Evolutionary conservation across 2,888 invertebrate species (phyloP).

Genomic region (Trichopria drosophilae): DNA sequence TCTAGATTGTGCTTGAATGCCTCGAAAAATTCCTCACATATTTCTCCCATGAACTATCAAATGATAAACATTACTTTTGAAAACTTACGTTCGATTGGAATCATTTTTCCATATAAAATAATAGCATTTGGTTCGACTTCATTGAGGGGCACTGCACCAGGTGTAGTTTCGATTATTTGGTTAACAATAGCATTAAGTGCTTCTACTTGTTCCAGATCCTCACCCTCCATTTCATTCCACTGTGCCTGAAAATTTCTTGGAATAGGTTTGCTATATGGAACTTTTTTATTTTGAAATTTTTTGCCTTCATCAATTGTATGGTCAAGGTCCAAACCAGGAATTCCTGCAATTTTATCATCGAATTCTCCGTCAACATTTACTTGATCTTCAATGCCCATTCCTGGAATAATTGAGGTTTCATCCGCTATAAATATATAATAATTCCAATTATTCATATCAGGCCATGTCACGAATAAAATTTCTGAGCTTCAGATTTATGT

Average conservation of each 20-base stretch:
- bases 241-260: slow-evolving; percentile 96
- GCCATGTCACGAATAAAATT: too few relatives aligned
- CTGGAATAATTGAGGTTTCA: slow-evolving; percentile 84
- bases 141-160: slow-evolving; percentile 76
- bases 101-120: slow-evolving; percentile 80
- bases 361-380: slow-evolving; percentile 64
- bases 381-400: slow-evolving; percentile 98
- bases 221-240: slow-evolving; percentile 80
- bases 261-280: slow-evolving; percentile 94
- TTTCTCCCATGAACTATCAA: too few relatives aligned
- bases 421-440: slow-evolving; percentile 59
- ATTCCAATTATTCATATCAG: too few relatives aligned
- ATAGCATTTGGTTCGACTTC: slow-evolving; percentile 80
- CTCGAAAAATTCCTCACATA: too few relatives aligned
- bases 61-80: too few relatives aligned
- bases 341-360: slow-evolving; percentile 61
- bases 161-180: slow-evolving; percentile 76
- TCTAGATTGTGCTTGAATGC: too few relatives aligned
- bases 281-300: slow-evolving; percentile 71
- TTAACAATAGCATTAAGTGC: slow-evolving; percentile 69
- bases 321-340: slow-evolving; percentile 87
- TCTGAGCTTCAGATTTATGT: too few relatives aligned
- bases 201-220: slow-evolving; percentile 54
- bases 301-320: slow-evolving; percentile 71
- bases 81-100: slow-evolving; percentile 71